Evolutionary conservation across 2,888 invertebrate genomes (phyloP), one percentile per base, ranked within the genome.

Genomic region (Cataglyphis livida): DNA sequence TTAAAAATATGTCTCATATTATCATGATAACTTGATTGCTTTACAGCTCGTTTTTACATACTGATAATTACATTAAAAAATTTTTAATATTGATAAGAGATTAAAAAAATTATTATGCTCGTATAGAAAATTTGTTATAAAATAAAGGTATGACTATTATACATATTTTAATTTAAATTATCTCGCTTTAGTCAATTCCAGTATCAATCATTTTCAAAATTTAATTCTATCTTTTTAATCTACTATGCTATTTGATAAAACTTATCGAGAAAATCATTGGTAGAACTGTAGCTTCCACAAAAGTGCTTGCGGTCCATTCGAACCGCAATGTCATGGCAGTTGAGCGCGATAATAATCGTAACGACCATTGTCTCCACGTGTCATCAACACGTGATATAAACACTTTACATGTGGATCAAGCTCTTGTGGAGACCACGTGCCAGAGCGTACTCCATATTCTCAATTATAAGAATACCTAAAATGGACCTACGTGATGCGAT

Each of bases 391-490:
- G 21, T 25, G 18, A 59, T 44, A 44, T 61, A 79, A 82, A 73
- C 44, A 41, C 12, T 21, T 61, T 25, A 15, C 57, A 89, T 89
- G 73, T 89, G 75, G 88, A 88, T 88, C 89, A 89, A 70, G 71
- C 84, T 82, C 81, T 75, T 70, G 61, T 21, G 54, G 41, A 62
- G 41, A 62, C 44, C 74, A 68, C 82, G 76, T 76, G 84, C 48
- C 62, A 61, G 84, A 78, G 41, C 41, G 48, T 21, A 18, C 32
- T 41, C 62, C 61, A 75, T 57, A 38, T 73, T 66, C 65, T 64
- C 57, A 12, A 75, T 73, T 73, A 48, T 54, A 64, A 65, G 57
- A 65, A 81, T 68, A 35, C 7, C 76, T 70, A 48, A 76, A 32
- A 65, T 83, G 86, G 86, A 89, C 85, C 82, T 85, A 89, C 79